These are phyloP conservation scores for Rhagonycha lutea DNA, from an alignment of 2,888 invertebrate genomes.

Conservation along the genomic window DNA sequence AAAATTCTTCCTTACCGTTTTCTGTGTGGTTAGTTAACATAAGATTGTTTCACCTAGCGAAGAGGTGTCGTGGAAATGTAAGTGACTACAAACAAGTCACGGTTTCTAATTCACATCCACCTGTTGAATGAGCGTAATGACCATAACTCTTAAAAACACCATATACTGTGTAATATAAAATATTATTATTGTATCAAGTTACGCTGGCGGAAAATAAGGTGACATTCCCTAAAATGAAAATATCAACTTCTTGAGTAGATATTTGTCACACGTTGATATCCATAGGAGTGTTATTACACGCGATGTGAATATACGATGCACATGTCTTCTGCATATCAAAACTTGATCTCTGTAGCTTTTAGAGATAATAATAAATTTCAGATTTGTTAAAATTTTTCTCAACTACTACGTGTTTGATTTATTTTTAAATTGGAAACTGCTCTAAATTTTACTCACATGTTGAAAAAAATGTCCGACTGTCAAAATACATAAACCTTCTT, in stretches of 20 bases:
- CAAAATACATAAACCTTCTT: neutral
- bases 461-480: neutral
- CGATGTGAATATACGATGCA: neutral
- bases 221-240: neutral
- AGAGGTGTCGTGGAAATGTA: neutral
- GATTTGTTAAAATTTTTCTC: neutral
- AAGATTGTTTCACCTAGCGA: neutral
- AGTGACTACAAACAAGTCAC: neutral
- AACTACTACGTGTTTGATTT: neutral
- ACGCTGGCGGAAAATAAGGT: neutral
- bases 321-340: neutral
- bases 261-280: neutral
- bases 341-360: neutral
- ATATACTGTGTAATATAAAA: neutral
- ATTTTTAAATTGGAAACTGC: neutral
- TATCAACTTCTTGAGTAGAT: neutral
- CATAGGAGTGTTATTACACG: neutral
- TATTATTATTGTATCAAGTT: neutral
- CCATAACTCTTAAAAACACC: neutral
- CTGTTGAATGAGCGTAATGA: neutral
- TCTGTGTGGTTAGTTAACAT: neutral
- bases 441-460: neutral
- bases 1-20: neutral
- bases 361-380: neutral
- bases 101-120: neutral